Evolutionary conservation across 1,140 invertebrate species (phyloP), one percentile per base, ranked within the genome.

Genomic region (Laupala kohalensis): DNA sequence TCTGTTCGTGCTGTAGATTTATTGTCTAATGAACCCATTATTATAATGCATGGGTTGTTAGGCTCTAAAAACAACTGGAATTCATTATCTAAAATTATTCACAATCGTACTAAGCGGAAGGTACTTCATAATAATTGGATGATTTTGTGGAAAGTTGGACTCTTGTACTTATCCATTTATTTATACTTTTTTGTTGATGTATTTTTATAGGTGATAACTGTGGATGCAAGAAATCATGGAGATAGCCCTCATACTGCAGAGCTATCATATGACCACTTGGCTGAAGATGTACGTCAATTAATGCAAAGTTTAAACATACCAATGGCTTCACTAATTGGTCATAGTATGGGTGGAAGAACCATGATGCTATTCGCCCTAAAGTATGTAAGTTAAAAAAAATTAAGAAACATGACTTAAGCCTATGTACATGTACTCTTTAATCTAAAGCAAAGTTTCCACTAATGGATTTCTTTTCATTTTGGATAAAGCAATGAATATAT

Each of bases 191-290:
- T 69, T 28, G 12, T 28, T 12, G 13, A 4, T 26, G 25, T 69
- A 2, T 69, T 26, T 25, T 69, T 27, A 37, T 25, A 91, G 85
- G 86, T 96, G 0, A 87, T 94, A 62, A 83, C 89, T 0, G 82
- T 96, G 24, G 95, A 97, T 84, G 87, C 90, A 3, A 86, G 95
- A 77, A 97, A 97, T 81, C 95, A 97, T 81, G 95, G 95, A 0
- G 91, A 94, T 62, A 96, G 93, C 78, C 90, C 91, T 0, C 94
- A 95, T 76, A 81, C 86, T 2, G 74, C 80, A 9, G 83, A 87
- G 0, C 89, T 94, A 79, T 86, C 83, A 30, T 96, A 95, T 78
- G 75, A 79, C 5, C 80, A 86, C 19, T 86, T 96, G 84, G 86
- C 87, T 5, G 83, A 85, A 73, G 95, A 97, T 81, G 77, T 96